Evolutionary conservation across 2,888 invertebrate species (phyloP).

Genomic region (Drosophila nigricruria): DNA sequence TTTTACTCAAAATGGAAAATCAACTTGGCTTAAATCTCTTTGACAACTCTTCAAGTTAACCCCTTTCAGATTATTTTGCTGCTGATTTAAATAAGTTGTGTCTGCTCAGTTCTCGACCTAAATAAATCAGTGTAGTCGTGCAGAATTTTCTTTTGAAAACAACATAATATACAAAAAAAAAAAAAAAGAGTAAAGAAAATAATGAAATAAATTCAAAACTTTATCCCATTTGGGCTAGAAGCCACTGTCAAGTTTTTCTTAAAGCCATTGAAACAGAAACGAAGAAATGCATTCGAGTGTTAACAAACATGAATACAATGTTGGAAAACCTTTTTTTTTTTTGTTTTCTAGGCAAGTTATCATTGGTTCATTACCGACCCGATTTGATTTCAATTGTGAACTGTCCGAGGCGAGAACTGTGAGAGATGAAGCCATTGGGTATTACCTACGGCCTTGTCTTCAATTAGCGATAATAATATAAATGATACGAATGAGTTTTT

Average conservation of each 20-base stretch:
- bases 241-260: constrained; percentile 10
- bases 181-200: not conserved
- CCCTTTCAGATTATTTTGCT: constrained; percentile 10
- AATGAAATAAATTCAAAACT: constrained; percentile 48
- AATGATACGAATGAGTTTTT: constrained; percentile 74
- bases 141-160: constrained; percentile 49
- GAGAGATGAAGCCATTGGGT: constrained; percentile 33
- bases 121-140: constrained; percentile 51
- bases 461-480: constrained; percentile 75
- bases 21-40: not conserved
- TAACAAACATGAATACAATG: constrained; percentile 51
- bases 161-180: constrained; percentile 21
- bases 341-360: constrained; percentile 33
- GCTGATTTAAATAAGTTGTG: constrained; percentile 30
- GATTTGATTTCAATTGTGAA: constrained; percentile 32
- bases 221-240: constrained; percentile 29
- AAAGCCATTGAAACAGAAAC: constrained; percentile 9
- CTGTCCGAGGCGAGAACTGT: not conserved
- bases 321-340: constrained; percentile 31
- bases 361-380: constrained; percentile 34
- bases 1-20: not conserved
- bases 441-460: constrained; percentile 57
- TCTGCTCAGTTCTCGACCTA: constrained; percentile 9
- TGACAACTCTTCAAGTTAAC: constrained; percentile 4
- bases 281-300: constrained; percentile 59